phyloP scores from a whole-genome alignment of 2,113 vertebrate genomes.

The Nycticorax nycticorax region DNA sequence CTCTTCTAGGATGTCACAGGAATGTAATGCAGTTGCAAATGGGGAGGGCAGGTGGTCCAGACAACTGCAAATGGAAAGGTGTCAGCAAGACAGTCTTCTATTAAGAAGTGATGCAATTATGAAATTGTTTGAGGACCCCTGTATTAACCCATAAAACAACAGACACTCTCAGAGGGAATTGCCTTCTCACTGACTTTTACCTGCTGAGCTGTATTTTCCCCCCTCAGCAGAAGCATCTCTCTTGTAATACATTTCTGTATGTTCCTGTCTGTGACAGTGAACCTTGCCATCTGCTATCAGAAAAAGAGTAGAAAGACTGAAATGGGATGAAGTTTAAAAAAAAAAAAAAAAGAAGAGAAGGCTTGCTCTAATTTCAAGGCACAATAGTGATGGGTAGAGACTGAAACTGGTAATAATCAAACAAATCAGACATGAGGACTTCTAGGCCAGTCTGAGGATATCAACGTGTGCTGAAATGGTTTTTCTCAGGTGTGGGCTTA shows the following conservation, averaged over 20 bases:
- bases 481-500: background rate
- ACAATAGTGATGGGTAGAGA: background rate
- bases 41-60: conserved; percentile 52
- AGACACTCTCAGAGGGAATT: conserved; percentile 20
- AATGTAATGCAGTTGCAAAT: conserved; percentile 23
- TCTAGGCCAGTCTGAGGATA: background rate
- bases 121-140: conserved; percentile 29
- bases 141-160: conserved; percentile 38
- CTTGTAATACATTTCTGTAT: background rate
- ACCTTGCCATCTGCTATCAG: background rate
- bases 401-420: background rate
- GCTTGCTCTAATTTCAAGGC: background rate
- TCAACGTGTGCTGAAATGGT: background rate
- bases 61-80: conserved; percentile 63
- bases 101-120: conserved; percentile 57
- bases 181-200: conserved; percentile 44
- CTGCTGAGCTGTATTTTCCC: conserved; percentile 16
- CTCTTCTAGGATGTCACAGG: background rate
- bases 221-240: background rate
- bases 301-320: background rate
- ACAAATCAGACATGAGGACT: background rate
- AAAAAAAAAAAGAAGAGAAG: background rate
- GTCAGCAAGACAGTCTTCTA: conserved; percentile 37
- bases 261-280: background rate
- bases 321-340: background rate